phyloP scores from a whole-genome alignment of 1,140 invertebrate genomes.

The Acromyrmex charruanus region DNA sequence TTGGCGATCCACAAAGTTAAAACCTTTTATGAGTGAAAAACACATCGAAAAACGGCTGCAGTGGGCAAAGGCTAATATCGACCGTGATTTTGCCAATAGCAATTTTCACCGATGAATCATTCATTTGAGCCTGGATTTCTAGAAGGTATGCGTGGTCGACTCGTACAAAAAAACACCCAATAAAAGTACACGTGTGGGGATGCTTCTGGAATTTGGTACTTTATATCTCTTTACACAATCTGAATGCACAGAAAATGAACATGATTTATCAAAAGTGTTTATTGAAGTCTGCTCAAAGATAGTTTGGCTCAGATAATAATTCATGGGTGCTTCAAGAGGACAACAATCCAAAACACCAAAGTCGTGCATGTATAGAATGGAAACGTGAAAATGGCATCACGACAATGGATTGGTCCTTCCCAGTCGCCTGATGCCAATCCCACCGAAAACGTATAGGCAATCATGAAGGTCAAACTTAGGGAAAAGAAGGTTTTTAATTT shows the following conservation, averaged over 20 bases:
- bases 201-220: neutral
- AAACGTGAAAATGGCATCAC: neutral
- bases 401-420: neutral
- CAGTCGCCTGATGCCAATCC: neutral
- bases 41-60: no score
- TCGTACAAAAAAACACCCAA: neutral
- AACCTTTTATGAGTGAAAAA: no score
- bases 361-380: no score
- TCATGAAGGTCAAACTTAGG: neutral
- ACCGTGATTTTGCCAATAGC: no score
- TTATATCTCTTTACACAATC: neutral
- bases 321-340: neutral
- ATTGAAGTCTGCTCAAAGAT: neutral
- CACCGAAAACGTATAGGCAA: neutral
- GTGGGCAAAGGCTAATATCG: no score
- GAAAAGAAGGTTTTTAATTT: neutral
- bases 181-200: neutral
- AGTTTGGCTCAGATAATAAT: neutral
- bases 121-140: no score
- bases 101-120: no score
- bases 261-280: neutral
- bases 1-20: no score
- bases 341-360: neutral
- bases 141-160: no score
- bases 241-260: neutral